Evolutionary conservation across 64 coral and sea anemone species (phyloP), one percentile per base, ranked within the genome.

Genomic region (Dendrophyllia cribrosa): DNA sequence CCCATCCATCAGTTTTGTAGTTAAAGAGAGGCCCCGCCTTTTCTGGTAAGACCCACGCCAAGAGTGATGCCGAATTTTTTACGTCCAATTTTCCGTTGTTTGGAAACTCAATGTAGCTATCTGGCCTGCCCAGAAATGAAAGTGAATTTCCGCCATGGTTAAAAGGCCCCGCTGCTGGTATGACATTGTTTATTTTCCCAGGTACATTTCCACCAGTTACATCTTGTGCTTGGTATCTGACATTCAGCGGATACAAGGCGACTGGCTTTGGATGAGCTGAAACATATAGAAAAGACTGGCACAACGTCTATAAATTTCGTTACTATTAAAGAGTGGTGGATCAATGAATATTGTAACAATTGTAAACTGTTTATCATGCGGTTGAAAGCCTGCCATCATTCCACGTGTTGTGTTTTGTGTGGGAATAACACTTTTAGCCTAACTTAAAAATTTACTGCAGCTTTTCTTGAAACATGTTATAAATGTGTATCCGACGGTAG

Each of bases 41-140:
- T 24, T 58, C 10, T 9, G 69, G 59, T 5, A 44, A 87, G 3
- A 92, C 62, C 24, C 78, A 75, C 12, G 72, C 72, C 1, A 78
- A 47, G 12, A 92, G 3, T n/a, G 71, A 26, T 0, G 78, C 69
- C 7, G 91, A 92, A 25, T 70, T 71, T 10, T 70, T 87, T 14
- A 45, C 62, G 17, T 92, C 91, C 60, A 92, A 49, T 16, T 46
- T 13, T 12, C 91, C 82, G 9, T 71, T 19, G 34, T 92, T 86
- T 67, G 81, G 81, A 43, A 86, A 45, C 55, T 86, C 11, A 34
- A 92, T 92, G 51, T 67, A 92, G 59, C 82, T 92, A 15, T 86
- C 26, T 44, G 46, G 50, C 9, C 20, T 9, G 3, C 90, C 90
- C 51, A 70, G 7, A 14, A 92, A 92, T 14, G 45, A 65, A 11